Percentiles rank a stretch among this genome's conserved stretches.
Evolutionary conservation across 2,797 vertebrate species (phyloP).

Genomic region (Danionella dracula): DNA sequence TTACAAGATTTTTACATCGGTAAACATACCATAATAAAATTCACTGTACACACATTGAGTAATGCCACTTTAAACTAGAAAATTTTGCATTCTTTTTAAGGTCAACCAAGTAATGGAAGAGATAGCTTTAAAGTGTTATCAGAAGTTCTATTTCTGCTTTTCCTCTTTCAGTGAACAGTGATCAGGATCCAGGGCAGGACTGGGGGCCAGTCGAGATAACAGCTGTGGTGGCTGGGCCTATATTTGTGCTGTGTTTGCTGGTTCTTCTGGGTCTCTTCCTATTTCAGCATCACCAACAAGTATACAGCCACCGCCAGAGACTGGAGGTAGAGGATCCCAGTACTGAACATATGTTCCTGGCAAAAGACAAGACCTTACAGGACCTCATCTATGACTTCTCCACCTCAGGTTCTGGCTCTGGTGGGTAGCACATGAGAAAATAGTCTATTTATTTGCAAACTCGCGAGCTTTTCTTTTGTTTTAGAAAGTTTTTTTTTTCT

Average conservation of each 20-base stretch:
- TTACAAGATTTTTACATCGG: too few relatives aligned
- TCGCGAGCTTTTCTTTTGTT: not conserved
- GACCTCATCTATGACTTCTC: constrained; percentile 94
- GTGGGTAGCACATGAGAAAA: constrained; percentile 56
- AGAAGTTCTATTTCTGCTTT: not conserved
- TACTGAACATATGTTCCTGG: constrained; percentile 87
- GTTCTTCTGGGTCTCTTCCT: constrained; percentile 80
- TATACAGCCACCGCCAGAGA: constrained; percentile 87
- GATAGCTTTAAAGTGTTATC: too few relatives aligned
- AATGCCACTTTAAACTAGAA: too few relatives aligned
- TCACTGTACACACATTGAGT: too few relatives aligned
- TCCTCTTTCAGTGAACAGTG: constrained; percentile 51
- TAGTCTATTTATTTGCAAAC: not conserved
- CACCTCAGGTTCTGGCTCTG: constrained; percentile 93
- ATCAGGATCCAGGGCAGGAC: constrained; percentile 31
- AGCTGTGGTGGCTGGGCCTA: constrained; percentile 82
- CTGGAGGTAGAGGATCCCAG: constrained; percentile 91
- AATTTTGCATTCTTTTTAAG: too few relatives aligned
- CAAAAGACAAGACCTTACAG: constrained; percentile 91
- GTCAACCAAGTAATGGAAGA: too few relatives aligned
- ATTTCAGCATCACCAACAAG: constrained; percentile 86
- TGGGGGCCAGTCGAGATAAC: constrained; percentile 91
- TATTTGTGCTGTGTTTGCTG: constrained; percentile 85
- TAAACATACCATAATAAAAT: too few relatives aligned
- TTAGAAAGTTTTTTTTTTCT: not conserved